These are phyloP conservation scores for Pollimyrus isidori DNA, from an alignment of 2,113 vertebrate species.

Conservation along the genomic window DNA sequence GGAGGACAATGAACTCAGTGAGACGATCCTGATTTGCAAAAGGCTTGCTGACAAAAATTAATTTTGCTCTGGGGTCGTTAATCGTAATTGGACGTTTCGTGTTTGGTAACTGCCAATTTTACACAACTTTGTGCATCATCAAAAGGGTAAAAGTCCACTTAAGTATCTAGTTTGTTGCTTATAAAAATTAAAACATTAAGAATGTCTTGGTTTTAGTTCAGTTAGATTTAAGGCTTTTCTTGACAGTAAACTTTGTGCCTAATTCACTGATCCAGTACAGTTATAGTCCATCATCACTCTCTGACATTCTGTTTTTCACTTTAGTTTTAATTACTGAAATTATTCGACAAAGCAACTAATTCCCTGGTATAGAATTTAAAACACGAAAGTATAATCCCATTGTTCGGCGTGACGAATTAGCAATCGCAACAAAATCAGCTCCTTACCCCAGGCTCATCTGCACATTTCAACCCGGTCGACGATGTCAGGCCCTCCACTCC, in stretches of 20 bases:
- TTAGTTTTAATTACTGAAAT: background rate
- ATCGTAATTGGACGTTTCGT: background rate
- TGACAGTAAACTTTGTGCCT: background rate
- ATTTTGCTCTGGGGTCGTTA: background rate
- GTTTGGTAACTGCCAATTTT: background rate
- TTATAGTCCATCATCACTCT: background rate
- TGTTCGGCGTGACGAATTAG: background rate
- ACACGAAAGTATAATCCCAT: background rate
- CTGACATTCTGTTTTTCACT: background rate
- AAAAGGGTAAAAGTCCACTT: background rate
- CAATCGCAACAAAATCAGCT: background rate
- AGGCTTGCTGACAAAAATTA: background rate
- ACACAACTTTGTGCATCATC: background rate
- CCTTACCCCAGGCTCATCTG: background rate
- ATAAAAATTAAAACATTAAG: background rate
- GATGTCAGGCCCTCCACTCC: background rate
- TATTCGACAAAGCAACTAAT: background rate
- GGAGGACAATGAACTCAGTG: background rate
- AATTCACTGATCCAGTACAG: background rate
- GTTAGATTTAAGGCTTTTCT: background rate
- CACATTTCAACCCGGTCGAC: background rate
- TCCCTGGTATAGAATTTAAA: background rate
- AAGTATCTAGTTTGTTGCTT: background rate
- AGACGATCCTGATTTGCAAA: background rate
- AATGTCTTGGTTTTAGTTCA: background rate